These are phyloP conservation scores for Alethe castanea DNA, from an alignment of 2,113 vertebrate species.

Conservation along the genomic window DNA sequence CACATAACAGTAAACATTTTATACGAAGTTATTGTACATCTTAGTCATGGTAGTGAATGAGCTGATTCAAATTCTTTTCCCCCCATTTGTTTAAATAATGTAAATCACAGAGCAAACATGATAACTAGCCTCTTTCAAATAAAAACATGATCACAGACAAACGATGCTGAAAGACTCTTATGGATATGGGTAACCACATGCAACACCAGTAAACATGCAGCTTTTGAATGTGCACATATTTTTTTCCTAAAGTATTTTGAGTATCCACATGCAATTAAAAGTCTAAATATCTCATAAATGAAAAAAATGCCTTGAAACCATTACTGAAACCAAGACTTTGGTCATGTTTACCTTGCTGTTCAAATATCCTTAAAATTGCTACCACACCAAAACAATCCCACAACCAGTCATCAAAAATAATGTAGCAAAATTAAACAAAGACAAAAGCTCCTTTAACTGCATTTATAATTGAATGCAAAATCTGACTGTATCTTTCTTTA, in stretches of 20 bases:
- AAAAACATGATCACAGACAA: constrained; percentile 24
- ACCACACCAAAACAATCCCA: not conserved
- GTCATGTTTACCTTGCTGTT: not conserved
- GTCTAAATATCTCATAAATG: not conserved
- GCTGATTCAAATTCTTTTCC: constrained; percentile 4
- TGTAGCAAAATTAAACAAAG: not conserved
- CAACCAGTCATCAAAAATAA: not conserved
- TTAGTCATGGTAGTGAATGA: constrained; percentile 45
- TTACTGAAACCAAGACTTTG: not conserved
- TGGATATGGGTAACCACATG: not conserved
- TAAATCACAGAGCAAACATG: constrained; percentile 51
- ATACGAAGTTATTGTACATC: constrained; percentile 1
- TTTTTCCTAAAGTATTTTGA: not conserved
- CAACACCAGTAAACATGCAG: not conserved
- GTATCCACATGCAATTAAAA: not conserved
- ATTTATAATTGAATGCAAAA: not conserved
- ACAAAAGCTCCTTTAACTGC: not conserved
- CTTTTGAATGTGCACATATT: not conserved
- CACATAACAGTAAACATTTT: not conserved
- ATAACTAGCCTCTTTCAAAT: constrained; percentile 32
- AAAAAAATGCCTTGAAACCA: not conserved
- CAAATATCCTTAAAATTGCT: not conserved
- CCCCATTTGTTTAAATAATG: constrained; percentile 34
- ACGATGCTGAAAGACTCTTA: not conserved
- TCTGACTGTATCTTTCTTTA: not conserved